These are phyloP conservation scores for Solenopsis invicta DNA, from an alignment of 1,140 invertebrate genomes.

Conservation along the genomic window DNA sequence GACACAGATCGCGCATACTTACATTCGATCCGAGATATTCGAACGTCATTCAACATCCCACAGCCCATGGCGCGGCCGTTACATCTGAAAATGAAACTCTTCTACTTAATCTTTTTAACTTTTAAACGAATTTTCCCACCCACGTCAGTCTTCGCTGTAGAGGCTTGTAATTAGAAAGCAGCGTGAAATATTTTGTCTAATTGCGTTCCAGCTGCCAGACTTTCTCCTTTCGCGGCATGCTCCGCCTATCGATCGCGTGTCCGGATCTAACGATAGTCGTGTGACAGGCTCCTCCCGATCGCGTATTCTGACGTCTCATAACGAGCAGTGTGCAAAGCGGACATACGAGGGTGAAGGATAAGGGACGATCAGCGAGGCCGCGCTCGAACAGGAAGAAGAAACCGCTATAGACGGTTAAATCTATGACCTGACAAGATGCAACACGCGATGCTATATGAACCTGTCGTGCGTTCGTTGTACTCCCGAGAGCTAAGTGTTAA, in stretches of 20 bases:
- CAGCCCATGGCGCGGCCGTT: not conserved
- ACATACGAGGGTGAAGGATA: conserved; percentile 32
- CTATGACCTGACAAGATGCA: conserved; percentile 63
- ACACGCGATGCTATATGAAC: conserved; percentile 66
- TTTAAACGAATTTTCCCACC: not conserved
- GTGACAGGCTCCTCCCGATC: conserved; percentile 36
- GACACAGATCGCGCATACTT: conserved; percentile 41
- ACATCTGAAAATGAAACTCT: not conserved
- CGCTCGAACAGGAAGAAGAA: conserved; percentile 32
- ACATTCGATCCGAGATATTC: conserved; percentile 7
- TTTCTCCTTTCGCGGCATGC: conserved; percentile 41
- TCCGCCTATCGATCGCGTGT: conserved; percentile 36
- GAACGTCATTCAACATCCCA: not conserved
- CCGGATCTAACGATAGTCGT: conserved; percentile 48
- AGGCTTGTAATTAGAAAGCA: conserved; percentile 32
- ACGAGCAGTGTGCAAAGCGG: conserved; percentile 41
- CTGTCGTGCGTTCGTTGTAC: conserved; percentile 57
- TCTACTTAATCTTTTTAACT: not conserved
- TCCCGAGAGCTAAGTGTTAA: conserved; percentile 24
- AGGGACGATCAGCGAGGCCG: not conserved
- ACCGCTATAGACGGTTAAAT: conserved; percentile 66
- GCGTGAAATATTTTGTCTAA: conserved; percentile 27
- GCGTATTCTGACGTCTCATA: conserved; percentile 27
- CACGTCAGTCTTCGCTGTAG: not conserved
- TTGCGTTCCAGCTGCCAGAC: not conserved